phyloP scores from a whole-genome alignment of 2,797 vertebrate genomes.

The Acomys russatus region DNA sequence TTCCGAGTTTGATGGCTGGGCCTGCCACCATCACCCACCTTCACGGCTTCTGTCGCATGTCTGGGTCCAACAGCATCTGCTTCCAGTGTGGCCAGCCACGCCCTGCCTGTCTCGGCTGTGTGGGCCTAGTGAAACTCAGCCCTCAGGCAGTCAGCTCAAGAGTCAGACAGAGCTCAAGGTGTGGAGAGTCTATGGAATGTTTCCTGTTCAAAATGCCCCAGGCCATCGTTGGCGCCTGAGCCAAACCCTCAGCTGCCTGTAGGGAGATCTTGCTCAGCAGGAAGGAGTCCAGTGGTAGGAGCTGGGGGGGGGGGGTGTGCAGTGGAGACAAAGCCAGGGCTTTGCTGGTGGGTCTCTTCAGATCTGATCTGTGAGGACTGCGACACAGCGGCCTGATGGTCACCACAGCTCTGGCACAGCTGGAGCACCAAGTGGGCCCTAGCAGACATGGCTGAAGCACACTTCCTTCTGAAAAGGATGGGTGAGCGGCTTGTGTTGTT shows the following conservation, averaged over 20 bases:
- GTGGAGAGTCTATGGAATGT: neutral
- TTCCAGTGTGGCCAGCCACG: neutral
- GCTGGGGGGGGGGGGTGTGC: too few species aligned
- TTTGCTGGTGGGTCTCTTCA: too few species aligned
- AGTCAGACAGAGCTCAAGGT: neutral
- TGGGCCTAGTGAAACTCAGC: neutral
- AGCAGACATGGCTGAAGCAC: neutral
- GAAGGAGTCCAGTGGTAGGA: neutral
- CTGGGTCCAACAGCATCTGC: neutral
- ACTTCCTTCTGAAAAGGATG: neutral
- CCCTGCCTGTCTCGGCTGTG: neutral
- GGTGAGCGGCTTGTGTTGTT: neutral
- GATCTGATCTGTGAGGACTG: neutral
- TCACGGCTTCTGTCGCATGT: neutral
- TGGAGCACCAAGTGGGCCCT: accelerated
- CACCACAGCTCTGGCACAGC: neutral
- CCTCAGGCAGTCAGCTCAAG: neutral
- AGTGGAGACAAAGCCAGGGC: too few species aligned
- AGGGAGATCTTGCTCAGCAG: too few species aligned
- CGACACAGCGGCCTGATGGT: neutral
- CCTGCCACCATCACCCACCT: too few species aligned
- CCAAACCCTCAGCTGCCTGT: neutral
- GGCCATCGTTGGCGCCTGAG: neutral
- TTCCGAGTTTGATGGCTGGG: neutral
- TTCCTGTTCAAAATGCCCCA: neutral